Evolutionary conservation across 2,797 vertebrate genomes (phyloP).

Genomic region (Channallabes apus): DNA sequence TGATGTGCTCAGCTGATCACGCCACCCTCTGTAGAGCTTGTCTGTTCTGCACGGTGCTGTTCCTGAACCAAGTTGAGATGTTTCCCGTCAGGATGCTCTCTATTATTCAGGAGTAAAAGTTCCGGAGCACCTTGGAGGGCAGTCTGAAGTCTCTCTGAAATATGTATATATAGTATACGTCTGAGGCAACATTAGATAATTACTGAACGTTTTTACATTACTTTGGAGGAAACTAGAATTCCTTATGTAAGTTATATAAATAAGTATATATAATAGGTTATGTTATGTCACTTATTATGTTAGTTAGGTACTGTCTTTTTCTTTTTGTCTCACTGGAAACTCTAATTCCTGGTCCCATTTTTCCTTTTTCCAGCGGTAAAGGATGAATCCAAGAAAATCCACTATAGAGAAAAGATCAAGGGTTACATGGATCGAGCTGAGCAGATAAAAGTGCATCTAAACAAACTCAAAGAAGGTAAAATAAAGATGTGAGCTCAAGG

Average conservation of each 20-base stretch:
- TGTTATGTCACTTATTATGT: too few species aligned
- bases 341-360: neutral
- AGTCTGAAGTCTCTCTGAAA: too few species aligned
- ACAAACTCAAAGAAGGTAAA: slow-evolving; percentile 90
- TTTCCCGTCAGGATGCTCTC: too few species aligned
- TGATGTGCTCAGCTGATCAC: too few species aligned
- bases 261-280: too few species aligned
- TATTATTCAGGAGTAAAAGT: too few species aligned
- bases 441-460: slow-evolving; percentile 86
- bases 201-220: neutral
- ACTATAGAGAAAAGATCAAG: slow-evolving; percentile 86
- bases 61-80: too few species aligned
- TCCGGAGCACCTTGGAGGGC: too few species aligned
- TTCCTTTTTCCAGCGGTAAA: slow-evolving; percentile 76
- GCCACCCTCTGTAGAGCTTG: too few species aligned
- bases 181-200: neutral
- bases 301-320: neutral
- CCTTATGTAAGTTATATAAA: too few species aligned
- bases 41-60: too few species aligned
- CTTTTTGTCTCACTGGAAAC: neutral
- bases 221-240: too few species aligned
- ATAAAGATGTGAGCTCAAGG: slow-evolving; percentile 52
- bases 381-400: slow-evolving; percentile 81
- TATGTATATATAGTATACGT: neutral
- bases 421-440: slow-evolving; percentile 93